Conservation (phyloP, 1,140 invertebrate species). For the Anoplophora glabripennis region DNA sequence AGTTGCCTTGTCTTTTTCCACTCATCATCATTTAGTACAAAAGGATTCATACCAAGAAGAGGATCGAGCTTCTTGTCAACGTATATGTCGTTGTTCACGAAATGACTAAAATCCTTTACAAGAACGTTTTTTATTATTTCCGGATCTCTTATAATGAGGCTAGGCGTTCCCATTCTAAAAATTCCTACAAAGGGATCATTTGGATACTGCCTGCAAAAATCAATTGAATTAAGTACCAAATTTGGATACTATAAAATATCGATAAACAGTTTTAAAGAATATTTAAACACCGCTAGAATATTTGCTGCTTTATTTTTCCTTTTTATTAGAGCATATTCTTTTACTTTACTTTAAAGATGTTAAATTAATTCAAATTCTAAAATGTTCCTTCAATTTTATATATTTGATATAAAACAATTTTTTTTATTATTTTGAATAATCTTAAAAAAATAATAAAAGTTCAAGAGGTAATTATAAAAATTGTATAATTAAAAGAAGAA, state of each 20-base stretch:
- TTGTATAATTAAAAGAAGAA: no score
- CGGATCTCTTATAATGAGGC: conserved; percentile 48
- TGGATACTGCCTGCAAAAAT: conserved; percentile 38
- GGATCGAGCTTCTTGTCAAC: conserved; percentile 47
- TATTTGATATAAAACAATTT: no score
- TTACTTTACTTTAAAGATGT: no score
- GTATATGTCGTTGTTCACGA: conserved; percentile 42
- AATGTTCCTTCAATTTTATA: no score
- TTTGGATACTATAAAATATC: neutral
- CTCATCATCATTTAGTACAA: conserved; percentile 48
- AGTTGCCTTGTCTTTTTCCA: conserved; percentile 57
- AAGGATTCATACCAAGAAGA: conserved; percentile 50
- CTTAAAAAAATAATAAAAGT: no score
- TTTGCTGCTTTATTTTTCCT: no score
- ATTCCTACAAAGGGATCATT: conserved; percentile 49
- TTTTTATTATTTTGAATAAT: no score
- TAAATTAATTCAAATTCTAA: no score
- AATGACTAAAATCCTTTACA: conserved; percentile 45
- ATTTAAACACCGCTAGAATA: no score
- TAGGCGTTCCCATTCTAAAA: conserved; percentile 46
- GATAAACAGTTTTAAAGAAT: no score
- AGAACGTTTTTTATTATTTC: conserved; percentile 47
- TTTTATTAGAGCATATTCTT: no score
- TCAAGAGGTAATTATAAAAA: no score
- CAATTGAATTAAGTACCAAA: neutral